These are phyloP conservation scores for Nowickia ferox DNA, from an alignment of 2,888 invertebrate genomes.

Conservation along the genomic window DNA sequence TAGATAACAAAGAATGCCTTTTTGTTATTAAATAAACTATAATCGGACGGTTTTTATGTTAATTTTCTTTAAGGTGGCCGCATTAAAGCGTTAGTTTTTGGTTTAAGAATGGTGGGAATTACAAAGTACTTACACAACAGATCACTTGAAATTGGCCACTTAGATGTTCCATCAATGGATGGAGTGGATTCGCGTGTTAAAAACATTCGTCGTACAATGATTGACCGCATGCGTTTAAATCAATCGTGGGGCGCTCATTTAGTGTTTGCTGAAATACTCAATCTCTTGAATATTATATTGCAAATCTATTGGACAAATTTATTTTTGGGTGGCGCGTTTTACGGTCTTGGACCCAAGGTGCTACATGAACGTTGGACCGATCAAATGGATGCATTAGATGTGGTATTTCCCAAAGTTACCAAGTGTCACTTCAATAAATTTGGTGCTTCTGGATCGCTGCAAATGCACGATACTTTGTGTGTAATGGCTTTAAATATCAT, in stretches of 20 bases:
- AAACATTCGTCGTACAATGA: slow-evolving; percentile 81
- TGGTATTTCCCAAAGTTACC: slow-evolving; percentile 94
- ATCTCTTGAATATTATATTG: slow-evolving; percentile 89
- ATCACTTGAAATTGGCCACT: slow-evolving; percentile 80
- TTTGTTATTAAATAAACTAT: no score
- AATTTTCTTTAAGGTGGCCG: slow-evolving; percentile 86
- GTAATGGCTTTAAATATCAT: slow-evolving; percentile 95
- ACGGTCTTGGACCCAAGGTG: slow-evolving; percentile 87
- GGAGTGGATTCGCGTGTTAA: slow-evolving; percentile 81
- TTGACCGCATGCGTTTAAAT: slow-evolving; percentile 86
- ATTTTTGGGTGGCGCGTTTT: slow-evolving; percentile 91
- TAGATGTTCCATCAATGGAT: slow-evolving; percentile 84
- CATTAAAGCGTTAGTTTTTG: slow-evolving; percentile 89
- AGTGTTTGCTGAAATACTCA: slow-evolving; percentile 90
- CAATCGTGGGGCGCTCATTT: slow-evolving; percentile 91
- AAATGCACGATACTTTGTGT: slow-evolving; percentile 93
- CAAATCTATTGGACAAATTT: slow-evolving; percentile 91
- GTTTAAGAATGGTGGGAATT: slow-evolving; percentile 88
- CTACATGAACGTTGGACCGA: slow-evolving; percentile 85
- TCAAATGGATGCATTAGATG: slow-evolving; percentile 88
- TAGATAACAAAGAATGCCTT: no score
- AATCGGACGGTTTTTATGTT: no score
- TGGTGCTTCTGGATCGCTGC: slow-evolving; percentile 93
- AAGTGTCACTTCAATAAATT: slow-evolving; percentile 96
- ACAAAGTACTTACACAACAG: slow-evolving; percentile 78